These are phyloP conservation scores for Thalassarche chlororhynchos DNA, from an alignment of 2,113 vertebrate genomes.

Conservation along the genomic window DNA sequence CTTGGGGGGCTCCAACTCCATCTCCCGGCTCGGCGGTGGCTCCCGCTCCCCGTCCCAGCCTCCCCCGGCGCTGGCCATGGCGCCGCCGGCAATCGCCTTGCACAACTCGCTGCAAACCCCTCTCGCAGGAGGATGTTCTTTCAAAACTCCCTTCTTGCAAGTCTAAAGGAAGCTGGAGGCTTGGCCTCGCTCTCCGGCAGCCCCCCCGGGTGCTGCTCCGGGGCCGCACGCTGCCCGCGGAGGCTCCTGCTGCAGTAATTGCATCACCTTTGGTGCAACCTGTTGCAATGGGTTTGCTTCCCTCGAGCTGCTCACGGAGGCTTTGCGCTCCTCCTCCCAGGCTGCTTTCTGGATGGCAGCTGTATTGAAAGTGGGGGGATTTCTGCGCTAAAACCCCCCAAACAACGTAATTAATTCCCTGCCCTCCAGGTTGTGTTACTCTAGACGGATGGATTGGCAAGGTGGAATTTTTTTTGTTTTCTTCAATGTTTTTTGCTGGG, in stretches of 20 bases:
- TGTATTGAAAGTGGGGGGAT: too few species aligned
- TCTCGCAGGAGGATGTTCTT: background rate
- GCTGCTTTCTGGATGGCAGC: background rate
- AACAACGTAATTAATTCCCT: background rate
- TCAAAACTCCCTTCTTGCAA: background rate
- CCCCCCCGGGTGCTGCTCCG: background rate
- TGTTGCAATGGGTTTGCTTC: background rate
- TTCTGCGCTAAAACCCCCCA: rapidly evolving
- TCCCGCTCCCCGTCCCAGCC: background rate
- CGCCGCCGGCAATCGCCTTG: rapidly evolving
- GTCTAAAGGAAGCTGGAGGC: background rate
- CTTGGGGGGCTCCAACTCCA: background rate
- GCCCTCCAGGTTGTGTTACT: background rate
- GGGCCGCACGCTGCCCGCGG: background rate
- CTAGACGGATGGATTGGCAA: rapidly evolving
- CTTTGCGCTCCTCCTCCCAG: rapidly evolving
- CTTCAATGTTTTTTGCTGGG: background rate
- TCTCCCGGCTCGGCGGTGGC: background rate
- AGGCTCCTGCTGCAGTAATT: background rate
- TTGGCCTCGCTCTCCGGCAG: background rate
- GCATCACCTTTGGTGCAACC: background rate
- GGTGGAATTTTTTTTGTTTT: background rate
- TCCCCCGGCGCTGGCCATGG: background rate
- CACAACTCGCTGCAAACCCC: background rate
- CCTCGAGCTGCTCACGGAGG: background rate